Conservation (phyloP, 2,888 invertebrate genomes). For the Drosophila borealis region DNA sequence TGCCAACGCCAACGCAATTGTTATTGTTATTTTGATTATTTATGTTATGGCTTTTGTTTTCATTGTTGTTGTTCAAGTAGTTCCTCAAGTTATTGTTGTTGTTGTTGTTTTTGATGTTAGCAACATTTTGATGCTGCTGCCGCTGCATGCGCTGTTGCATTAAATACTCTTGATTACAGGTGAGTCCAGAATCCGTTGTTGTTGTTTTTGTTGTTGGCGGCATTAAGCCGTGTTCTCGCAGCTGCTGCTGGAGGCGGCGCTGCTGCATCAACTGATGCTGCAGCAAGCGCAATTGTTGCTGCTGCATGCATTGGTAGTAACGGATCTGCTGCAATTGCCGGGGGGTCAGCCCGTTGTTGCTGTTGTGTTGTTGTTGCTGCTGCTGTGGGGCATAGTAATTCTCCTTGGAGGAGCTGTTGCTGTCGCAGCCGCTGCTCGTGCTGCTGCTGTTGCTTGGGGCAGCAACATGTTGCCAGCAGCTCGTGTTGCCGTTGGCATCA, state of each 20-base stretch:
- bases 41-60: slow-evolving; percentile 33
- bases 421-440: slow-evolving; percentile 82
- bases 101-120: slow-evolving; percentile 44
- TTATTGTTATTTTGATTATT: slow-evolving; percentile 54
- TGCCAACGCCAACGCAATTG: slow-evolving; percentile 42
- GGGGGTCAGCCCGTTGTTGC: slow-evolving; percentile 84
- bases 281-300: slow-evolving; percentile 84
- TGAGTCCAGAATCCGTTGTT: slow-evolving; percentile 56
- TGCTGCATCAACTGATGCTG: slow-evolving; percentile 84
- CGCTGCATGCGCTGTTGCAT: slow-evolving; percentile 70
- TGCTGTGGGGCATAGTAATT: slow-evolving; percentile 74
- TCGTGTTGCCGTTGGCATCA: slow-evolving; percentile 59
- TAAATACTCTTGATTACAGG: slow-evolving; percentile 81
- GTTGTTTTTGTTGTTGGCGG: slow-evolving; percentile 27
- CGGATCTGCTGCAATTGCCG: slow-evolving; percentile 88
- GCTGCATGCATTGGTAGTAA: slow-evolving; percentile 84
- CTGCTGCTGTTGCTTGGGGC: slow-evolving; percentile 71
- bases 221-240: slow-evolving; percentile 78
- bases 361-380: slow-evolving; percentile 34
- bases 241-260: slow-evolving; percentile 83
- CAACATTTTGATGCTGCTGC: slow-evolving; percentile 47
- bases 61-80: slow-evolving; percentile 32
- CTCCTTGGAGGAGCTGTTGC: slow-evolving; percentile 82
- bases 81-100: slow-evolving; percentile 34
- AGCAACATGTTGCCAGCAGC: slow-evolving; percentile 76